Evolutionary conservation across 2,797 vertebrate species (phyloP), one percentile per base, ranked within the genome.

Genomic region (Toxotes lorentzi): DNA sequence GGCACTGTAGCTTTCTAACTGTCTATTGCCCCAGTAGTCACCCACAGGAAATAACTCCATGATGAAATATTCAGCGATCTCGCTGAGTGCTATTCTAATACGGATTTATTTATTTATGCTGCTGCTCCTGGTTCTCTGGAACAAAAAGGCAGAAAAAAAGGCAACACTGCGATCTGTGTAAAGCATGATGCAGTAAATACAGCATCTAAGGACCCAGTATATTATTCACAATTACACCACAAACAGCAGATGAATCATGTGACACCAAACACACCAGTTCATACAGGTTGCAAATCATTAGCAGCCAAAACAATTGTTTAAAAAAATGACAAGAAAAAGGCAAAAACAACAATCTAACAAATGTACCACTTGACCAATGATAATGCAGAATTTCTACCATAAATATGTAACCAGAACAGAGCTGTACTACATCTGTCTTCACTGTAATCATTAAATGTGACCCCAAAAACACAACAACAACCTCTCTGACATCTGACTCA

Each of bases 31-130:
- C 78, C 84, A 40, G 62, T 7, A 57, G 74, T 79, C 66, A 62
- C 78, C 75, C 67, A 77, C 57, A 83, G 85, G 76, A 93, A 89
- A 84, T 76, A 90, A 87, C 70, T 83, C 69, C 19, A 10, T 60
- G 32, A 91, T 93, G 82, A 93, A 92, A 94, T 91, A 93, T 94
- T 91, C 80, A 94, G 76, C 68, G 84, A 70, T 79, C 65, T 81
- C 5, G 48, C 84, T 72, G 77, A 89, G 87, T 90, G 88, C 91
- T 91, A 53, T 87, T 90, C 87, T 87, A 87, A 89, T 86, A 83
- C 56, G 63, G 72, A 87, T 89, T 89, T 68, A 93, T 86, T 91
- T 91, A 92, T 93, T 94, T 65, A 91, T 91, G 80, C 61, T 23
- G 62, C 76, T 43, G 64, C 77, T 83, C 73, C 75, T 89, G 48